Evolutionary conservation across 2,888 invertebrate species (phyloP).

Genomic region (Apoderus coryli): DNA sequence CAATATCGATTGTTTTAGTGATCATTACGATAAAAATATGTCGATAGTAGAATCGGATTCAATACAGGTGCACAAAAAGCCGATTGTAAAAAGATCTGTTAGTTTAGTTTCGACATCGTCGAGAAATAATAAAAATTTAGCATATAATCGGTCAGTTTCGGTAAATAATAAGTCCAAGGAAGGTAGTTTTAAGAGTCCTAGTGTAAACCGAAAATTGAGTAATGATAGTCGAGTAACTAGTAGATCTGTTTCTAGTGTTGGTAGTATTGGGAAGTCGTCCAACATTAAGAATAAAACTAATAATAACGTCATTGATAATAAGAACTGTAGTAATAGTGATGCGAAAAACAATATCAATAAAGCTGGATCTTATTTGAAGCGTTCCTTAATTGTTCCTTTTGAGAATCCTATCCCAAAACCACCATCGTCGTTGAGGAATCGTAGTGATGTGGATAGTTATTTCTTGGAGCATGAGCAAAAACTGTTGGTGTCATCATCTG

Average conservation of each 20-base stretch:
- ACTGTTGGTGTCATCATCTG: constrained; percentile 23
- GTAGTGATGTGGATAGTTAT: constrained; percentile 26
- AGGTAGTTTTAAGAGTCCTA: too few relatives aligned
- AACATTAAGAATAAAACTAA: too few relatives aligned
- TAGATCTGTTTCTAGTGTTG: constrained; percentile 14
- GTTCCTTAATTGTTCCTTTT: constrained; percentile 42
- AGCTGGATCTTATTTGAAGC: constrained; percentile 37
- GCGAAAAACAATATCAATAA: constrained; percentile 19
- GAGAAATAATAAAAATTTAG: constrained; percentile 4
- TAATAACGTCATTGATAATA: too few relatives aligned
- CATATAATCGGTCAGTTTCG: neutral
- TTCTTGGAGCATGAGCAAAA: constrained; percentile 31
- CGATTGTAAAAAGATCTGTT: constrained; percentile 15
- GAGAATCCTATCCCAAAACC: constrained; percentile 27
- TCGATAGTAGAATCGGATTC: constrained; percentile 31
- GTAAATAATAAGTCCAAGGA: too few relatives aligned
- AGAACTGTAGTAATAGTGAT: too few relatives aligned
- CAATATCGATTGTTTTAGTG: constrained; percentile 31
- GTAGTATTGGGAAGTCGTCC: constrained; percentile 6
- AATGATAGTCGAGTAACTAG: constrained; percentile 12
- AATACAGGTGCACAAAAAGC: constrained; percentile 15
- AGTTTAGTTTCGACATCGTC: constrained; percentile 10
- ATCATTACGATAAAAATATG: constrained; percentile 6
- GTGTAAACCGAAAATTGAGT: constrained; percentile 7
- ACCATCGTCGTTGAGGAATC: constrained; percentile 28